Conservation (phyloP, 2,113 vertebrate genomes). For the Oncorhynchus nerka region DNA sequence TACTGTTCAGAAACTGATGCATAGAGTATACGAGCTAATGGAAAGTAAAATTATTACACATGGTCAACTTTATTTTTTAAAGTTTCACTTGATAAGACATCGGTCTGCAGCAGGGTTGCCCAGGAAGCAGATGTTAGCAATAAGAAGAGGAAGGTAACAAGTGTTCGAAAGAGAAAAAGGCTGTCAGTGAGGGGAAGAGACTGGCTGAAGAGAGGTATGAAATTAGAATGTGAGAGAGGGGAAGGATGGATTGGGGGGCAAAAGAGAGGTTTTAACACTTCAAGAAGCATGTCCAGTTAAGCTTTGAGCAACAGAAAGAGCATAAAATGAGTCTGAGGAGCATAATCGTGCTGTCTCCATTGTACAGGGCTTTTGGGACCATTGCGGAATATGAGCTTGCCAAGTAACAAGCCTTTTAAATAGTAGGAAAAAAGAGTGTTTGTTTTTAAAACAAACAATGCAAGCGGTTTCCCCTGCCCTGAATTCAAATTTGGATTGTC, state of each 20-base stretch:
- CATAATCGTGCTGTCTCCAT: neutral
- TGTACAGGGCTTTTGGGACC: neutral
- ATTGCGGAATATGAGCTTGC: neutral
- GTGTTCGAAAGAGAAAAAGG: neutral
- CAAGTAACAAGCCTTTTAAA: neutral
- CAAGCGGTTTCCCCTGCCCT: neutral
- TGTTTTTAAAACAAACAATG: neutral
- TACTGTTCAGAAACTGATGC: neutral
- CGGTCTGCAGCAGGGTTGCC: constrained; percentile 16
- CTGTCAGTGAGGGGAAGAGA: neutral
- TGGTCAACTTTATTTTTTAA: constrained; percentile 32
- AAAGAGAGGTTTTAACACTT: neutral
- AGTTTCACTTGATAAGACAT: constrained; percentile 6
- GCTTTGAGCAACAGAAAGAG: neutral
- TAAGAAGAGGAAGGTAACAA: neutral
- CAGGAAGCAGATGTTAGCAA: neutral
- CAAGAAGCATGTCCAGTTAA: neutral
- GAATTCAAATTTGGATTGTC: neutral
- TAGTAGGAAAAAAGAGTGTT: neutral
- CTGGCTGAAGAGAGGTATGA: neutral
- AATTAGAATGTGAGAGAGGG: neutral
- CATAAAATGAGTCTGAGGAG: neutral
- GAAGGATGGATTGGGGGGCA: neutral
- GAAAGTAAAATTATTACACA: neutral
- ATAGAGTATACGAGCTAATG: neutral